These are phyloP conservation scores for Lagopus leucura DNA, from an alignment of 2,113 vertebrate species.

Conservation along the genomic window DNA sequence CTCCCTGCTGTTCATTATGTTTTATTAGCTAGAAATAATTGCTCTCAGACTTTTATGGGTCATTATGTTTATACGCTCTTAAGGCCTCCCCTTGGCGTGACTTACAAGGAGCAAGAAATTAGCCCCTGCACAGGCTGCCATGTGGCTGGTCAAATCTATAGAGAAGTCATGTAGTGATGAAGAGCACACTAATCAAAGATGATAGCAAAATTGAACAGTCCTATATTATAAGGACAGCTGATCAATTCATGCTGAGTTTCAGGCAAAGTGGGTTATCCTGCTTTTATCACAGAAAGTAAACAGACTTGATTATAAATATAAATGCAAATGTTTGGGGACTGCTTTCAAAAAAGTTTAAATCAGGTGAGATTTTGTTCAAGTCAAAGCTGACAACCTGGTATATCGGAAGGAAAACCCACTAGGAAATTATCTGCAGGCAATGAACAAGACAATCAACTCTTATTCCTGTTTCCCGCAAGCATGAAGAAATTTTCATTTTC, in stretches of 20 bases:
- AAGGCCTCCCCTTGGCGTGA: slow-evolving; percentile 36
- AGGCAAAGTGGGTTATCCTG: background rate
- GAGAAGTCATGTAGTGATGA: background rate
- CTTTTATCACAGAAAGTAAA: slow-evolving; percentile 30
- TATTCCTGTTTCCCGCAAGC: background rate
- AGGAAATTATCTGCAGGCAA: background rate
- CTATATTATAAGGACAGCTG: background rate
- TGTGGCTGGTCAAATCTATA: slow-evolving; percentile 17
- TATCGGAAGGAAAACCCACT: background rate
- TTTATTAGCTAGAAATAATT: slow-evolving; percentile 58
- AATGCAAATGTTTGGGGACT: background rate
- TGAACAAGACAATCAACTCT: background rate
- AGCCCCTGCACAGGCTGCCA: slow-evolving; percentile 36
- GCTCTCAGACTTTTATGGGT: slow-evolving; percentile 21
- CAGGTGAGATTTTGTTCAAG: background rate
- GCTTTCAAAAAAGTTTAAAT: background rate
- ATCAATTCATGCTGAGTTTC: background rate
- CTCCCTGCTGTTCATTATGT: slow-evolving; percentile 26
- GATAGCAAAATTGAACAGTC: background rate
- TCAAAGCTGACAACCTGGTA: background rate
- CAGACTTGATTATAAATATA: slow-evolving; percentile 28
- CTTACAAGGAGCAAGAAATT: slow-evolving; percentile 57
- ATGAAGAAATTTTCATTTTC: background rate
- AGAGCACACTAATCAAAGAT: slow-evolving; percentile 31
- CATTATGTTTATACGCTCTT: slow-evolving; percentile 19